These are phyloP conservation scores for Coryphaenoides rupestris DNA, from an alignment of 2,113 vertebrate species.

Conservation along the genomic window DNA sequence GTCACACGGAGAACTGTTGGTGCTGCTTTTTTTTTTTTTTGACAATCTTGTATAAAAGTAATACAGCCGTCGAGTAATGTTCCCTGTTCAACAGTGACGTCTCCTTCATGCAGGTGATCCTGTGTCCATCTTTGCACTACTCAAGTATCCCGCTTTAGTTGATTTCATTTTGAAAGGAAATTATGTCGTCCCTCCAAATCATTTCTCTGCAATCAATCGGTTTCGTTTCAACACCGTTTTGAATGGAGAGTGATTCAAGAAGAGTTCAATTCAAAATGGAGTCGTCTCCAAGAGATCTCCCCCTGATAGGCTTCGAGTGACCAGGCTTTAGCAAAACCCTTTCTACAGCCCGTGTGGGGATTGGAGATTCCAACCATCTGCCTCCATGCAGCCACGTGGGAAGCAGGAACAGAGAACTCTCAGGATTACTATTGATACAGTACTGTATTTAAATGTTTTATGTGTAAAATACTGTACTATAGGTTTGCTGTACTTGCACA, in stretches of 20 bases:
- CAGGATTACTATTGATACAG: slow-evolving; percentile 96
- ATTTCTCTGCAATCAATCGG: slow-evolving; percentile 42
- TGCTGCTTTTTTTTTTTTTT: slow-evolving; percentile 79
- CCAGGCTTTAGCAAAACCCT: slow-evolving; percentile 32
- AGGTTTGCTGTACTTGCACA: slow-evolving; percentile 99
- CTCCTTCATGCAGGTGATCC: slow-evolving; percentile 61
- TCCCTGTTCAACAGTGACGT: slow-evolving; percentile 50
- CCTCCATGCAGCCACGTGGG: slow-evolving; percentile 54
- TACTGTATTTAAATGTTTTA: slow-evolving; percentile 88
- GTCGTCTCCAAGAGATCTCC: slow-evolving; percentile 59
- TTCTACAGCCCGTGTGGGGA: slow-evolving; percentile 24
- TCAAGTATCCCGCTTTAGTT: slow-evolving; percentile 32
- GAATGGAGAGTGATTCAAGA: slow-evolving; percentile 28
- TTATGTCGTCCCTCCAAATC: slow-evolving; percentile 31
- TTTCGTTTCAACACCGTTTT: slow-evolving; percentile 23
- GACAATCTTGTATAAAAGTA: slow-evolving; percentile 89
- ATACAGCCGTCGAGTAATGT: slow-evolving; percentile 46
- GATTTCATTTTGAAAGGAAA: slow-evolving; percentile 24
- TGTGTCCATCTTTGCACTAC: slow-evolving; percentile 74
- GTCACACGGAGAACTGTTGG: slow-evolving; percentile 58
- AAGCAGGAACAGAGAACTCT: slow-evolving; percentile 80
- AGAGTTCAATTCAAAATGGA: slow-evolving; percentile 28
- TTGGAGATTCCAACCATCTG: slow-evolving; percentile 39
- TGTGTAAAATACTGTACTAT: slow-evolving; percentile 91
- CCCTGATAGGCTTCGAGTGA: slow-evolving; percentile 33